Base-by-base conservation (phyloP, 2,888 invertebrate genomes). In the Amiota minor region DNA sequence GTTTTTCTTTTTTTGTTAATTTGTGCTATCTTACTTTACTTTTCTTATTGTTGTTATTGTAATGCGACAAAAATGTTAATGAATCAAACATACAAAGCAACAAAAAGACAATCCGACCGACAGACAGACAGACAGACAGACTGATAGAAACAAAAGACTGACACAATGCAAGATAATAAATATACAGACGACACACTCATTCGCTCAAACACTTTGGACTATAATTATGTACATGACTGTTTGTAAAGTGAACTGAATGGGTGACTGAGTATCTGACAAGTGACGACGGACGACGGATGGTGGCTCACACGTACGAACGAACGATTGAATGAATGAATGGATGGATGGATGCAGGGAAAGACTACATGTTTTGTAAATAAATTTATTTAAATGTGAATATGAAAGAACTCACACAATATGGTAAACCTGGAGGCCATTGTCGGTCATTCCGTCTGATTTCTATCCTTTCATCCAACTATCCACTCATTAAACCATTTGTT, bases 61-160 rank as follows among this genome's bases (percentile, higher is more conserved):
- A 67, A 67, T 67, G 67, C 75, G 79, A 80, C 78, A 80, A 78
- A 82, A 85, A 86, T 85, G 80, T 78, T 84, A 85, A 84, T 84
- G 84, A 83, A 82, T 79, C 77, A 72, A 59, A 70, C 61, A 12
- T 61, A 59, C 16, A 67, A 50, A 72, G 46, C 61, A 50, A 62
- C 18, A 23, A 67, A 55, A 68, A 23, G 72, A 62, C 62, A 71
- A 50, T 62, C 47, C 20, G 45, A 59, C 65, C 18, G 59, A 65
- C 20, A 65, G 50, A 65, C 16, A 50, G 35, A 35, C 61, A 9
- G 62, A 62, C 62, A n/a, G 11, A 59, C 59, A 20, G 20, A 59
- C 18, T n/a, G 59, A 59, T 10, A 20, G 59, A 59, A 16, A 20
- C 2, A 18, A 14, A 55, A 55, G 55, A 14, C n/a, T 12, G 55